These are phyloP conservation scores for Sesamia inferens DNA, from an alignment of 2,888 invertebrate genomes.

Conservation along the genomic window DNA sequence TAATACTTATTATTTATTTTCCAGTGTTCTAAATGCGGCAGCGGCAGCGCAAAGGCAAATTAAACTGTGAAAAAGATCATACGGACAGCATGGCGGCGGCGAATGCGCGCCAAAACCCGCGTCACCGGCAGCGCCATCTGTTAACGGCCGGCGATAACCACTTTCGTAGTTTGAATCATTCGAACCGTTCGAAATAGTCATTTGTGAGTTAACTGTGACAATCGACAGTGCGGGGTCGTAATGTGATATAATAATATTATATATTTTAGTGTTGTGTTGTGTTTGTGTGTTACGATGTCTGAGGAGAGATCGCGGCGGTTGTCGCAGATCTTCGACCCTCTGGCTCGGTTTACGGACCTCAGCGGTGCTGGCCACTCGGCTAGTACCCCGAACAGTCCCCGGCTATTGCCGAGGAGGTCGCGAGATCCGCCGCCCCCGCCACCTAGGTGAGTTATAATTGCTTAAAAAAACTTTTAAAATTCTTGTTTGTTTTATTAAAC, in stretches of 20 bases:
- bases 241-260: constrained; percentile 75
- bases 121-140: constrained; percentile 80
- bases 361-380: constrained; percentile 89
- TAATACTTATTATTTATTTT: constrained; percentile 84
- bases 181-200: constrained; percentile 85
- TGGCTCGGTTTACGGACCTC: constrained; percentile 93
- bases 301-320: constrained; percentile 93
- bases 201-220: constrained; percentile 79
- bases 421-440: constrained; percentile 87
- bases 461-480: not conserved
- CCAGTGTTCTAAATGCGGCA: constrained; percentile 83
- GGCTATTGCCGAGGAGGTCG: constrained; percentile 91
- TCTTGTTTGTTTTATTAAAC: not conserved
- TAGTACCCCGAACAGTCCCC: constrained; percentile 93
- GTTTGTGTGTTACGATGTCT: constrained; percentile 88
- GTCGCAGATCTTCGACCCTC: constrained; percentile 95
- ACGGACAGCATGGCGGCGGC: constrained; percentile 82
- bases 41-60: constrained; percentile 73
- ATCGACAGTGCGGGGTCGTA: constrained; percentile 77
- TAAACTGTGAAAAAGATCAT: constrained; percentile 85
- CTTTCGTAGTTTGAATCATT: constrained; percentile 81
- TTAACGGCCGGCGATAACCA: constrained; percentile 71
- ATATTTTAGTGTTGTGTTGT: constrained; percentile 78
- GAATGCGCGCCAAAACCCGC: constrained; percentile 83
- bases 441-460: constrained; percentile 79